phyloP scores from a whole-genome alignment of 2,113 vertebrate genomes.

The Myrmecobius fasciatus region DNA sequence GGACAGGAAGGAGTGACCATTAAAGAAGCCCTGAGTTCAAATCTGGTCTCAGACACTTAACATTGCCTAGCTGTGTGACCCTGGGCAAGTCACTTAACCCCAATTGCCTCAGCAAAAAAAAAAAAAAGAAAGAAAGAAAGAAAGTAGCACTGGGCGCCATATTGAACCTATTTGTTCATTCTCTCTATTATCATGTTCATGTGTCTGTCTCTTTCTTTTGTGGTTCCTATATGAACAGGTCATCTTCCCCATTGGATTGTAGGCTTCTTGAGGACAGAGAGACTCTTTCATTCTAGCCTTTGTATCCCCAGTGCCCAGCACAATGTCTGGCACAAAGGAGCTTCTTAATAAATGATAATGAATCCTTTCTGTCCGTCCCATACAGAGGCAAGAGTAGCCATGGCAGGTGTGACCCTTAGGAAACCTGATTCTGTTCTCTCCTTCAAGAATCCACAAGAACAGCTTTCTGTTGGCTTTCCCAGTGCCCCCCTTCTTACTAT shows the following conservation, averaged over 20 bases:
- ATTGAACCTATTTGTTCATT: background rate
- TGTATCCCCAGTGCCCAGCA: background rate
- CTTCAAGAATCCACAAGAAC: background rate
- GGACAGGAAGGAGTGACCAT: background rate
- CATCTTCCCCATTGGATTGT: background rate
- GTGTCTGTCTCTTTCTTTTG: background rate
- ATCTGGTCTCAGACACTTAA: no score
- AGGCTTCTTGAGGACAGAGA: background rate
- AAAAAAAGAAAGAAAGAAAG: no score
- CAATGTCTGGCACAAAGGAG: background rate
- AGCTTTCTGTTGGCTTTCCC: conserved; percentile 57
- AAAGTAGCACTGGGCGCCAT: background rate
- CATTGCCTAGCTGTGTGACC: no score
- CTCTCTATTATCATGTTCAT: background rate
- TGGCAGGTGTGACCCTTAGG: conserved; percentile 4
- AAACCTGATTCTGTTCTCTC: background rate
- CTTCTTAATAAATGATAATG: background rate
- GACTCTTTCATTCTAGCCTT: background rate
- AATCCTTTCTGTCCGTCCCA: background rate
- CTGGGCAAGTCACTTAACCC: no score
- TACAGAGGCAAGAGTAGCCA: background rate
- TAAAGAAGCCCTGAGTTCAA: no score
- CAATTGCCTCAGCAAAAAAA: no score
- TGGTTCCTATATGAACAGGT: background rate
- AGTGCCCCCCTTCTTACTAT: conserved; percentile 62